Conservation (phyloP, 1,140 invertebrate species). For the Hetaerina americana region DNA sequence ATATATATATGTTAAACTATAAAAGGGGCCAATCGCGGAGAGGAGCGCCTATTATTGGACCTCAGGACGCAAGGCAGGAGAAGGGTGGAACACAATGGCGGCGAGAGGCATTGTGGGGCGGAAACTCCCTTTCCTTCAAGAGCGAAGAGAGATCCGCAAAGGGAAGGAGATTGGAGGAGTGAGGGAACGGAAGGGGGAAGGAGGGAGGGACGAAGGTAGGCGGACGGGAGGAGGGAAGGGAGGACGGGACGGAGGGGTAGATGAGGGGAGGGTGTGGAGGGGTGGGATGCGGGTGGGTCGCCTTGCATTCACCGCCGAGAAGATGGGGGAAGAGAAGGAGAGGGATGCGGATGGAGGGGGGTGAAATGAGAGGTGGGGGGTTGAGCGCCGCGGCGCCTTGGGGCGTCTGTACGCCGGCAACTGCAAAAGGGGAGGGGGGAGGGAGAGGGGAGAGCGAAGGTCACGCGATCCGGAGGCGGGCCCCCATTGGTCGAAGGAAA, state of each 20-base stretch:
- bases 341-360: constrained; percentile 6
- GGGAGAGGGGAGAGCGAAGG: background rate
- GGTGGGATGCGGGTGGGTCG: constrained; percentile 9
- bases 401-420: constrained; percentile 8
- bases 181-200: background rate
- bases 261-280: constrained; percentile 8
- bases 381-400: constrained; percentile 7
- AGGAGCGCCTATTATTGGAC: background rate
- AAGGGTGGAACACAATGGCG: background rate
- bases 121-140: no score
- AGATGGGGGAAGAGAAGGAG: background rate
- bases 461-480: constrained; percentile 5
- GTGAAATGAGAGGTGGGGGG: constrained; percentile 6
- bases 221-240: constrained; percentile 5
- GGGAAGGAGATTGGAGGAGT: background rate
- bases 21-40: background rate
- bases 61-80: no score
- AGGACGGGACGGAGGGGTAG: constrained; percentile 9
- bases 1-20: no score
- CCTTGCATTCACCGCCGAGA: no score
- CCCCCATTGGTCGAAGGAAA: background rate
- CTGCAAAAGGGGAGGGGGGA: background rate
- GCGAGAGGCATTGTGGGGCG: background rate
- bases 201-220: background rate
- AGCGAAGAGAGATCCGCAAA: no score